phyloP scores from a whole-genome alignment of 2,113 vertebrate species.

The Halichoeres trimaculatus region DNA sequence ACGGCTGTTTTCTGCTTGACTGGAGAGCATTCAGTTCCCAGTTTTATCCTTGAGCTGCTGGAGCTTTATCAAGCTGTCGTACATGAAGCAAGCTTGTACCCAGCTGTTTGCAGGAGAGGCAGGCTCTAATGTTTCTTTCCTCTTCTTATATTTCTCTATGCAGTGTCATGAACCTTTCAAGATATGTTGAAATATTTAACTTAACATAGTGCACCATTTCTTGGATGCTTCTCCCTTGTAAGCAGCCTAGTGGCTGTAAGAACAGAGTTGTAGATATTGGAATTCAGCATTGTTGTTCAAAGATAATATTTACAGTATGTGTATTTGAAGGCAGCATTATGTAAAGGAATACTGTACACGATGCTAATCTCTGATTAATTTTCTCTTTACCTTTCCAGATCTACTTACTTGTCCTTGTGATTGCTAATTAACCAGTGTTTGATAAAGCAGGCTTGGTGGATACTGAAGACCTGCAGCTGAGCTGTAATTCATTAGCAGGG shows the following conservation, averaged over 20 bases:
- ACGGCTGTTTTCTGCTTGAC: conserved; percentile 35
- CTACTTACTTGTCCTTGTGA: conserved; percentile 42
- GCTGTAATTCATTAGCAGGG: conserved; percentile 14
- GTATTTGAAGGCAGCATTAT: neutral
- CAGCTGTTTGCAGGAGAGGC: conserved; percentile 8
- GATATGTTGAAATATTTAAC: neutral
- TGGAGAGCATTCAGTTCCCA: conserved; percentile 23
- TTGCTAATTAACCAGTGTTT: conserved; percentile 43
- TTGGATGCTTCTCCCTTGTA: conserved; percentile 7
- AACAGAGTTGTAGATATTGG: neutral
- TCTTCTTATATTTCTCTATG: neutral
- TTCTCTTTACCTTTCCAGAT: conserved; percentile 21
- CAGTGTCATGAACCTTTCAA: neutral
- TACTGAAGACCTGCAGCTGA: conserved; percentile 21
- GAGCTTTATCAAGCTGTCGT: conserved; percentile 14
- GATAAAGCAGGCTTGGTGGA: conserved; percentile 16
- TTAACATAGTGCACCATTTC: conserved; percentile 16
- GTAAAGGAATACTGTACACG: neutral
- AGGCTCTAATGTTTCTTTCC: neutral
- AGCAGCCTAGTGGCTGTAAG: neutral
- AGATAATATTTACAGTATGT: neutral
- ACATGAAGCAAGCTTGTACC: neutral
- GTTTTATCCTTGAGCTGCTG: conserved; percentile 31
- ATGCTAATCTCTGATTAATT: conserved; percentile 19
- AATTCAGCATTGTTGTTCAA: neutral